Evolutionary conservation across 2,888 invertebrate genomes (phyloP).

Genomic region (Drosophila aldrichi): DNA sequence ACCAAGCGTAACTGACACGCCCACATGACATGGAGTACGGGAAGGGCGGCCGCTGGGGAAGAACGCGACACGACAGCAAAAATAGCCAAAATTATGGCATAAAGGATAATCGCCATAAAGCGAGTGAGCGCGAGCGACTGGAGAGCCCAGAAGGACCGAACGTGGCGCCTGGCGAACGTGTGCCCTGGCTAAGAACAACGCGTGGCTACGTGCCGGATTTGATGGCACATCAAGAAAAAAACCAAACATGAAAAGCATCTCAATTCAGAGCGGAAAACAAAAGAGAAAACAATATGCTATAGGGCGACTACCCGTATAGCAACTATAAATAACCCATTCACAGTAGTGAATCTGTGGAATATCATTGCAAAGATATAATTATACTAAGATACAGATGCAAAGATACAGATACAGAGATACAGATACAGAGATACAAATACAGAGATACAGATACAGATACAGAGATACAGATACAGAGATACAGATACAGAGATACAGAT

Average conservation of each 20-base stretch:
- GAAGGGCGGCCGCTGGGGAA: not conserved
- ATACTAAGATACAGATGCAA: not conserved
- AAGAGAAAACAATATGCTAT: not conserved
- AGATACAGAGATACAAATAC: not conserved
- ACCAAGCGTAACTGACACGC: constrained; percentile 27
- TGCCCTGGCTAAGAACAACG: constrained; percentile 34
- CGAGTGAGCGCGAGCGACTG: constrained; percentile 9
- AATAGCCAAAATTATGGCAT: constrained; percentile 70
- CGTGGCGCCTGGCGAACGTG: constrained; percentile 12
- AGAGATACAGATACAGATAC: too few relatives aligned
- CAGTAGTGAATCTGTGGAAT: not conserved
- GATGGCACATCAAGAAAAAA: constrained; percentile 4
- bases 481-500: not conserved
- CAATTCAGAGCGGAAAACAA: not conserved
- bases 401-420: too few relatives aligned
- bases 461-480: not conserved
- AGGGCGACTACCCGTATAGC: not conserved
- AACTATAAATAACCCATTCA: not conserved
- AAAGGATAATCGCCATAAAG: constrained; percentile 65
- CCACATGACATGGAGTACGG: not conserved
- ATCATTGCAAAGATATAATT: not conserved
- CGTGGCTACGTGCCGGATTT: constrained; percentile 41
- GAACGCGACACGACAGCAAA: constrained; percentile 54
- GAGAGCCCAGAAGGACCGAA: constrained; percentile 3
- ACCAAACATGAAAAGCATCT: not conserved